phyloP scores from a whole-genome alignment of 2,113 vertebrate species.

The Sylvia atricapilla region DNA sequence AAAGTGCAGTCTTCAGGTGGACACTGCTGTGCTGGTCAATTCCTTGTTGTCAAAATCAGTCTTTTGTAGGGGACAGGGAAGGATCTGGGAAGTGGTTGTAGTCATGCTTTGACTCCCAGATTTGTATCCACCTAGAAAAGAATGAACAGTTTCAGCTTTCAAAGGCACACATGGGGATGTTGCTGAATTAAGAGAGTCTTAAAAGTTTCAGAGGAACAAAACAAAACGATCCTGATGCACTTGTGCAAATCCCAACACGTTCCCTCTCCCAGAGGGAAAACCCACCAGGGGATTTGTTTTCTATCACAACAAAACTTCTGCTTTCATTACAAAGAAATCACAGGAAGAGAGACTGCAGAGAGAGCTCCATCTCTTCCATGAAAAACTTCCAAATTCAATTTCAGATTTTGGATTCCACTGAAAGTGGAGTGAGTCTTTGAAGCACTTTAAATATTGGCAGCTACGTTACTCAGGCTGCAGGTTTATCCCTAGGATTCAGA shows the following conservation, averaged over 20 bases:
- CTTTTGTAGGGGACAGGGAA: conserved; percentile 17
- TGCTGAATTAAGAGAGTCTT: neutral
- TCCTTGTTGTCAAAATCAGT: neutral
- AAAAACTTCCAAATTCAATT: neutral
- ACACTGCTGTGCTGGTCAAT: neutral
- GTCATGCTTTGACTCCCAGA: conserved; percentile 50
- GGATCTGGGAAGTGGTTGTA: conserved; percentile 40
- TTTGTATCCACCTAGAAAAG: conserved; percentile 75
- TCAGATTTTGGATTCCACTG: neutral
- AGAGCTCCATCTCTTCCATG: neutral
- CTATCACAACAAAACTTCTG: neutral
- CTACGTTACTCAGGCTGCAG: neutral
- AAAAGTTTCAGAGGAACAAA: neutral
- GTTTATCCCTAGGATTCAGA: neutral
- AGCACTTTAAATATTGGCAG: neutral
- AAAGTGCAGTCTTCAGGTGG: neutral
- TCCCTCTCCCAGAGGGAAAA: neutral
- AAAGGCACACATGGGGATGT: neutral
- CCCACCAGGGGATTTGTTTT: neutral
- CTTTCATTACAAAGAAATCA: neutral
- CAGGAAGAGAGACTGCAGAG: neutral
- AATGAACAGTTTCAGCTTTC: conserved; percentile 7
- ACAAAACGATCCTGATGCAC: neutral
- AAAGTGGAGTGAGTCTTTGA: neutral
- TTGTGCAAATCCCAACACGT: neutral